phyloP scores from a whole-genome alignment of 2,113 vertebrate species.

The Xiphophorus maculatus region DNA sequence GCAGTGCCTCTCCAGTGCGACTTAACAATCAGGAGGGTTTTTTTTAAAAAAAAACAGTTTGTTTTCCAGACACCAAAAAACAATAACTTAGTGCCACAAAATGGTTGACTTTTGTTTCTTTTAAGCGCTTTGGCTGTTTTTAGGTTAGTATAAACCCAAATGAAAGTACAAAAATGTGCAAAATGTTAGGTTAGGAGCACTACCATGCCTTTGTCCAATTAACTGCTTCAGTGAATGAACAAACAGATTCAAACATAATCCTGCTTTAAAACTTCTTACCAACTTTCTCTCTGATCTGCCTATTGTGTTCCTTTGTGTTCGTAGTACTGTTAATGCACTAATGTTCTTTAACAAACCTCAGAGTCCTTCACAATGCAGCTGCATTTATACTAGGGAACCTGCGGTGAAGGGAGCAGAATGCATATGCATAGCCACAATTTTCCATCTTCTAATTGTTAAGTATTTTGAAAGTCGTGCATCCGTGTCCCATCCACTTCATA shows the following conservation, averaged over 20 bases:
- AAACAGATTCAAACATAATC: not conserved
- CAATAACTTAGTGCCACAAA: too few species aligned
- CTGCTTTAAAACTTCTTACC: not conserved
- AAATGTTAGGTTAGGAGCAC: not conserved
- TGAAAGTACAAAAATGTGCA: too few species aligned
- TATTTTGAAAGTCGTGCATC: too few species aligned
- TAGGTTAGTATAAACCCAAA: too few species aligned
- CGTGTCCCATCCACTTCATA: not conserved
- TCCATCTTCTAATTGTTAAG: not conserved
- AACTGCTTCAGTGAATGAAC: not conserved
- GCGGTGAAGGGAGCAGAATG: not conserved
- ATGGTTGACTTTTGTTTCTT: too few species aligned
- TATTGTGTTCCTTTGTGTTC: too few species aligned
- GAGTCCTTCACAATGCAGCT: not conserved
- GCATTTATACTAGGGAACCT: not conserved
- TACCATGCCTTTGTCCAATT: not conserved
- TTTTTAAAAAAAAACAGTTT: too few species aligned
- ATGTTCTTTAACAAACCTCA: not conserved
- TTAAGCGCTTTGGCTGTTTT: too few species aligned
- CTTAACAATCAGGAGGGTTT: too few species aligned
- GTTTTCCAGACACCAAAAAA: too few species aligned
- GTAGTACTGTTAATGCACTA: not conserved
- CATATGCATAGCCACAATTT: not conserved
- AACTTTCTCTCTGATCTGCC: too few species aligned
- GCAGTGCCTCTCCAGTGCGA: too few species aligned